Percentiles rank a stretch among this genome's conserved stretches.
Evolutionary conservation across 2,113 vertebrate genomes (phyloP).

Genomic region (Neoarius graeffei): DNA sequence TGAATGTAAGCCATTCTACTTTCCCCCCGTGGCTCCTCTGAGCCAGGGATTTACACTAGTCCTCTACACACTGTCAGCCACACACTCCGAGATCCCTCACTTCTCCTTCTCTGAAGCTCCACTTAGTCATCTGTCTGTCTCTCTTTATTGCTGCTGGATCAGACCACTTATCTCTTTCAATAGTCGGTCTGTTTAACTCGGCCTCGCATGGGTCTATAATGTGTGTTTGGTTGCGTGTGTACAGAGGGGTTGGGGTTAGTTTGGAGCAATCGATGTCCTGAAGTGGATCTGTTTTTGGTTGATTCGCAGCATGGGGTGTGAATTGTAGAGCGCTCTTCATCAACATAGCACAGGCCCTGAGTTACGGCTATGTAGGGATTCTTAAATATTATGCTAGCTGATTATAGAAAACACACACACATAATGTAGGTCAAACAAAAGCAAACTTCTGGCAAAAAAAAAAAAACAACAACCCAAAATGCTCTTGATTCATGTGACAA

Average conservation of each 20-base stretch:
- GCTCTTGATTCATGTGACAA: neutral
- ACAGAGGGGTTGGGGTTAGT: neutral
- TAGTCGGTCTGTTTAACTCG: neutral
- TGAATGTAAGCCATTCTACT: constrained; percentile 52
- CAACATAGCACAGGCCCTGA: neutral
- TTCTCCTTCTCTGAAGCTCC: constrained; percentile 16
- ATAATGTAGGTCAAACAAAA: constrained; percentile 19
- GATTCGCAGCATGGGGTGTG: constrained; percentile 9
- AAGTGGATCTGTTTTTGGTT: constrained; percentile 18
- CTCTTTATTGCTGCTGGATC: constrained; percentile 5
- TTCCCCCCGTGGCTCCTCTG: constrained; percentile 50
- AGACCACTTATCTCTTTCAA: constrained; percentile 19
- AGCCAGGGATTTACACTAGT: constrained; percentile 51
- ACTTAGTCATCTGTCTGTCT: constrained; percentile 35
- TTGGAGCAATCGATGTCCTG: neutral
- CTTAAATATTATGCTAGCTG: constrained; percentile 33
- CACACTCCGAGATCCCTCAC: constrained; percentile 44
- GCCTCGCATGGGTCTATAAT: neutral
- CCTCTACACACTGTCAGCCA: constrained; percentile 50
- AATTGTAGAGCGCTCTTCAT: neutral
- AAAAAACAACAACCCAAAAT: neutral
- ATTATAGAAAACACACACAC: constrained; percentile 58
- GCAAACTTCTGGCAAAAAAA: constrained; percentile 2
- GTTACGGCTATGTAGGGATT: neutral
- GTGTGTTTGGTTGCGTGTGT: neutral